A percentile compares a stretch with the other conserved stretches of the same genome.
Evolutionary conservation across 1,140 invertebrate genomes (phyloP).

Genomic region (Drosophila ohnishii): DNA sequence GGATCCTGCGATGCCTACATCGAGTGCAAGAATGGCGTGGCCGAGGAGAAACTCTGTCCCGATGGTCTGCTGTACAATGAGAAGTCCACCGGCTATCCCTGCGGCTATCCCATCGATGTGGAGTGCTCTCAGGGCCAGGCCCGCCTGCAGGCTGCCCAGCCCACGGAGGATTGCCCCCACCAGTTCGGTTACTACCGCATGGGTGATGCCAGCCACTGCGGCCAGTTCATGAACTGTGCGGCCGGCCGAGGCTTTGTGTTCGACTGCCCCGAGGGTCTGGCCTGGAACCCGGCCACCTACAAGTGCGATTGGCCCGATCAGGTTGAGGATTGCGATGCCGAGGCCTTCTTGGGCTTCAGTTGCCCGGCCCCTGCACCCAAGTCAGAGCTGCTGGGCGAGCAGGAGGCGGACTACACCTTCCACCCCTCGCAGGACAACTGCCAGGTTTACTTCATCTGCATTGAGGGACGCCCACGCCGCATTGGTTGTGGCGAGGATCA

Average conservation of each 20-base stretch:
- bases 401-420: conserved; percentile 84
- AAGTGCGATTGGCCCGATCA: conserved; percentile 94
- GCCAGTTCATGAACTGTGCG: conserved; percentile 93
- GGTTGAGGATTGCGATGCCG: conserved; percentile 90
- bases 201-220: conserved; percentile 89
- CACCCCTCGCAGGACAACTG: conserved; percentile 87
- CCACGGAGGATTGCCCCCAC: conserved; percentile 91
- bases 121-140: conserved; percentile 88
- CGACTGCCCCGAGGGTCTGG: conserved; percentile 90
- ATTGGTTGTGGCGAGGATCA: conserved; percentile 90
- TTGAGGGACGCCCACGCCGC: conserved; percentile 88
- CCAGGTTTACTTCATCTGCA: conserved; percentile 92
- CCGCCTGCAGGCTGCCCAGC: conserved; percentile 84
- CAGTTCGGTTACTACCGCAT: conserved; percentile 92
- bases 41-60: conserved; percentile 90
- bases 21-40: conserved; percentile 87
- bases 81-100: conserved; percentile 89
- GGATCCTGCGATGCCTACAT: conserved; percentile 90
- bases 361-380: conserved; percentile 85
- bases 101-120: conserved; percentile 92
- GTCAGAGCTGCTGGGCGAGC: conserved; percentile 73
- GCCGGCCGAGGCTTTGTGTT: conserved; percentile 86
- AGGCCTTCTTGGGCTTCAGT: conserved; percentile 88
- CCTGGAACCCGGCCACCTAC: conserved; percentile 90
- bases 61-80: conserved; percentile 93